Evolutionary conservation across 1,140 invertebrate species (phyloP).

Genomic region (Ceratina calcarata): DNA sequence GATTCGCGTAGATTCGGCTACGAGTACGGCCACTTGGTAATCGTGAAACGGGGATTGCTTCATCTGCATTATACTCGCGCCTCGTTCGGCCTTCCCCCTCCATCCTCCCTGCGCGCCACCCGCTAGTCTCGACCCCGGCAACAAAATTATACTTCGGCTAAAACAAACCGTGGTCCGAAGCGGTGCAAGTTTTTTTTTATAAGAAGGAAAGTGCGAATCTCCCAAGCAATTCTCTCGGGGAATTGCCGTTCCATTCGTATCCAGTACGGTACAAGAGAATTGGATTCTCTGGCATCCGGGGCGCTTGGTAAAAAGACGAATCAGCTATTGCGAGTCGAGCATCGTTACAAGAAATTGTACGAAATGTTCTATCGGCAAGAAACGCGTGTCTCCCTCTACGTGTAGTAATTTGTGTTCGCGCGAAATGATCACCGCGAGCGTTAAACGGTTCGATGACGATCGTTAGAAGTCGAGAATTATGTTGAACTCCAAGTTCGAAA

Average conservation of each 20-base stretch:
- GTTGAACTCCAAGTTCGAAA: too few species aligned
- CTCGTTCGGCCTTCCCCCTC: too few species aligned
- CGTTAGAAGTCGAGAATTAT: background rate
- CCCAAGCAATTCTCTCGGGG: background rate
- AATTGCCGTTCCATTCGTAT: conserved; percentile 14
- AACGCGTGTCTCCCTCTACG: background rate
- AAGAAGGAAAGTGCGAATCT: background rate
- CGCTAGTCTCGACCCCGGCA: too few species aligned
- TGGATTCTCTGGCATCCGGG: conserved; percentile 5
- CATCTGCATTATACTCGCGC: too few species aligned
- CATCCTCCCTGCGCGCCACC: too few species aligned
- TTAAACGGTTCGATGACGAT: background rate
- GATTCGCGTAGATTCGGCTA: too few species aligned
- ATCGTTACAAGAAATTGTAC: conserved; percentile 16
- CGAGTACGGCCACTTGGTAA: too few species aligned
- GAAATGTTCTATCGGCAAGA: background rate
- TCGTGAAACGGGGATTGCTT: too few species aligned
- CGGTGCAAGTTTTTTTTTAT: background rate
- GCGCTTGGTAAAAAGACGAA: conserved; percentile 11
- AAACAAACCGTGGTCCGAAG: too few species aligned
- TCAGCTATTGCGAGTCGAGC: conserved; percentile 12
- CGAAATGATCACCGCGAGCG: background rate
- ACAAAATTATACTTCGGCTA: too few species aligned
- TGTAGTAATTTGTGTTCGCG: background rate
- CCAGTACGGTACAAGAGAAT: background rate